These are phyloP conservation scores for Iphiclides podalirius DNA, from an alignment of 2,888 invertebrate species.

Conservation along the genomic window DNA sequence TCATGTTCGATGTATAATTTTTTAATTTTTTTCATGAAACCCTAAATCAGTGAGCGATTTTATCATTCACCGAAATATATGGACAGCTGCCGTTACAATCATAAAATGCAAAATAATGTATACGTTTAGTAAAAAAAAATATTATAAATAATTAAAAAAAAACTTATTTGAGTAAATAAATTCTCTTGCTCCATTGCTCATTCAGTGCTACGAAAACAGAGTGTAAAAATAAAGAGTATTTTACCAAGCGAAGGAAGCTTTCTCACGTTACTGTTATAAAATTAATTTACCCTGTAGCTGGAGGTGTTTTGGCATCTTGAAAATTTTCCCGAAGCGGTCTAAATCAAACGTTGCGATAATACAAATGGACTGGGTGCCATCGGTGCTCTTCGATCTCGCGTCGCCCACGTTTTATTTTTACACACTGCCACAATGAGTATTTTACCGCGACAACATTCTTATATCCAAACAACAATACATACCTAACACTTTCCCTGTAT, in stretches of 20 bases:
- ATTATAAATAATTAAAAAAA: conserved; percentile 67
- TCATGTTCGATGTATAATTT: conserved; percentile 79
- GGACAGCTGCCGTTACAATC: conserved; percentile 77
- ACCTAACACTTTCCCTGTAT: conserved; percentile 79
- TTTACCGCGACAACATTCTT: conserved; percentile 74
- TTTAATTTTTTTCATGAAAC: conserved; percentile 67
- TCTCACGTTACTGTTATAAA: conserved; percentile 13
- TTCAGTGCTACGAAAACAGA: conserved; percentile 70
- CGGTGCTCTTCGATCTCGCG: background rate
- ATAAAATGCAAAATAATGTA: conserved; percentile 77
- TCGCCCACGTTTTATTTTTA: conserved; percentile 53
- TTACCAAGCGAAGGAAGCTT: background rate
- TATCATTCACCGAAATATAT: conserved; percentile 59
- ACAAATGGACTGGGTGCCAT: conserved; percentile 15
- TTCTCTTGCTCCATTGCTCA: conserved; percentile 79
- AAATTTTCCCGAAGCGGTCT: background rate
- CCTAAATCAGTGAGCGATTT: conserved; percentile 63
- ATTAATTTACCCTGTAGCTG: conserved; percentile 28
- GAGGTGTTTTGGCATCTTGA: conserved; percentile 22
- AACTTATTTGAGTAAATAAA: conserved; percentile 79
- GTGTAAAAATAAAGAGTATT: conserved; percentile 65
- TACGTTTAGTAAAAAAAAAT: conserved; percentile 69
- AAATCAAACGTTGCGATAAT: background rate
- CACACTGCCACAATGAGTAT: conserved; percentile 75
- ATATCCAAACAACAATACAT: conserved; percentile 73